phyloP scores from a whole-genome alignment of 2,113 vertebrate genomes.

The Pipra filicauda region DNA sequence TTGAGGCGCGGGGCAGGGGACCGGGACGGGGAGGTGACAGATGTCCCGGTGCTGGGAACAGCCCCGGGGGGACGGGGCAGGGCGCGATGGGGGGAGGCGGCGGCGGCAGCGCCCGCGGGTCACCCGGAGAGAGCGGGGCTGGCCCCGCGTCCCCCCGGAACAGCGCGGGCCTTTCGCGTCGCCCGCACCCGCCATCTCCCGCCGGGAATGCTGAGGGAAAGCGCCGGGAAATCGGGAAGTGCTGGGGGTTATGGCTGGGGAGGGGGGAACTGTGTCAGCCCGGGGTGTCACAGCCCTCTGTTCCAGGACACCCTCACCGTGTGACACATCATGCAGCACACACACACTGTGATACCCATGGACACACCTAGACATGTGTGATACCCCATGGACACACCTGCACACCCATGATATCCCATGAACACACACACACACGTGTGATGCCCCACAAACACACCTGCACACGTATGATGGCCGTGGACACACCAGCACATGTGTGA shows the following conservation, averaged over 20 bases:
- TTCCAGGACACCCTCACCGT: not conserved
- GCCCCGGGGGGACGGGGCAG: accelerated
- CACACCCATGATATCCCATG: no score
- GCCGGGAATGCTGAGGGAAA: not conserved
- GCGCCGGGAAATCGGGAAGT: not conserved
- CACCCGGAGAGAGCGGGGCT: accelerated
- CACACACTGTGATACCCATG: not conserved
- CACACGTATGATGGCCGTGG: not conserved
- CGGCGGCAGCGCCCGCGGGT: not conserved
- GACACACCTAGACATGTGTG: not conserved
- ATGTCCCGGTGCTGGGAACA: accelerated
- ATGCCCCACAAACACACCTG: not conserved
- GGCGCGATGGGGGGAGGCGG: not conserved
- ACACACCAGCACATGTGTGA: no score
- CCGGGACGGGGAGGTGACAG: accelerated
- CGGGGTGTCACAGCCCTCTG: not conserved
- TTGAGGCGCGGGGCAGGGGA: not conserved
- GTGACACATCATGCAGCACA: not conserved
- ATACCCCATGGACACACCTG: not conserved
- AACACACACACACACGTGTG: no score
- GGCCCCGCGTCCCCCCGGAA: not conserved
- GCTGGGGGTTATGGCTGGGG: not conserved
- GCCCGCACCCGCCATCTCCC: not conserved
- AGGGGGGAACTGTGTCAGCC: not conserved
- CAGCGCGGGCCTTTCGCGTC: not conserved